These are phyloP conservation scores for Cryptophagus acutangulus DNA, from an alignment of 2,888 invertebrate species.

Conservation along the genomic window DNA sequence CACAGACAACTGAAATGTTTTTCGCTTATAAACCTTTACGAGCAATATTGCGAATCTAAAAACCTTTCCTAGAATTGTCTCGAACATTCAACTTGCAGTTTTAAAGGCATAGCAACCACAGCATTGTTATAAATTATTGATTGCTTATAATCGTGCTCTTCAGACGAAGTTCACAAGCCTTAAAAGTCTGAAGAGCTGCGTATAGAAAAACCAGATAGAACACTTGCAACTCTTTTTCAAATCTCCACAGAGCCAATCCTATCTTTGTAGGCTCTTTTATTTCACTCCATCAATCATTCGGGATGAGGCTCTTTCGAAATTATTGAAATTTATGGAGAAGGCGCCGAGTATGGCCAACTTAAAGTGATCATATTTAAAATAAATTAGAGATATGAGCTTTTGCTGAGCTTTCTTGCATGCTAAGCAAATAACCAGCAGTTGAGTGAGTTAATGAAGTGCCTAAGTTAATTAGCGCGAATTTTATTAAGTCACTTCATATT, in stretches of 20 bases:
- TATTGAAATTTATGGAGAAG: too few relatives aligned
- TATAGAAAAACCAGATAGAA: constrained; percentile 1
- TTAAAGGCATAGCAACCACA: constrained; percentile 4
- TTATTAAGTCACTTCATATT: too few relatives aligned
- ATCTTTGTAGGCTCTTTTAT: too few relatives aligned
- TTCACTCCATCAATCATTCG: too few relatives aligned
- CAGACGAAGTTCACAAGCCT: constrained; percentile 4
- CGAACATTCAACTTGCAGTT: constrained; percentile 12
- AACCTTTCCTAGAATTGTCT: constrained; percentile 10
- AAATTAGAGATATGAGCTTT: too few relatives aligned
- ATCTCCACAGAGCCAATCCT: neutral
- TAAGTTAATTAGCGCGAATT: too few relatives aligned
- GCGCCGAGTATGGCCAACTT: too few relatives aligned
- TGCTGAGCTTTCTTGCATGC: too few relatives aligned
- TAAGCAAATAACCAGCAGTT: too few relatives aligned
- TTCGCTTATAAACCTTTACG: constrained; percentile 7
- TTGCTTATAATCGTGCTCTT: constrained; percentile 9
- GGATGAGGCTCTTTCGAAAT: too few relatives aligned
- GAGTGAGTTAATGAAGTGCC: too few relatives aligned
- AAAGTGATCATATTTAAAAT: too few relatives aligned
- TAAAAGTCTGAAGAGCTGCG: neutral
- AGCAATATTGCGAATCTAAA: constrained; percentile 5
- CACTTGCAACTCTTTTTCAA: neutral
- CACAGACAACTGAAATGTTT: constrained; percentile 1
- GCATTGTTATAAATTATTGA: constrained; percentile 13